Conservation (phyloP, 1,140 invertebrate genomes). For the Bombus ignitus region DNA sequence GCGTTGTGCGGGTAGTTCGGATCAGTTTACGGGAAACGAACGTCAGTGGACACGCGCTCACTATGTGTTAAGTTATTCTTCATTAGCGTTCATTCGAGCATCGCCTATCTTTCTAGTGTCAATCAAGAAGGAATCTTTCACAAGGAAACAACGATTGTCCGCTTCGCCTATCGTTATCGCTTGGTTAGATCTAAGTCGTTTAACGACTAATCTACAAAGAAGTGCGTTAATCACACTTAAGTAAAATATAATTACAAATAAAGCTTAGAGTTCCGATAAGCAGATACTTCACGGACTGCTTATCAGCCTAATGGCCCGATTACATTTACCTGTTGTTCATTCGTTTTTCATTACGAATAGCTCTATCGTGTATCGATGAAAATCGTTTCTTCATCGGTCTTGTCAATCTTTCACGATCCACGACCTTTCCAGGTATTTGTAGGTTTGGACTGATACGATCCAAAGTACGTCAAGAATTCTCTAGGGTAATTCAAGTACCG, state of each 20-base stretch:
- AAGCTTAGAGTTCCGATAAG: background rate
- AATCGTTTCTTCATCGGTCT: background rate
- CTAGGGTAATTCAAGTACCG: background rate
- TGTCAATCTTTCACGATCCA: background rate
- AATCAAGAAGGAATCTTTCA: slow-evolving; percentile 46
- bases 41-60: too few species aligned
- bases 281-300: background rate
- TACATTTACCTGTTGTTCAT: background rate
- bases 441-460: background rate
- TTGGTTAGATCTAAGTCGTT: slow-evolving; percentile 6
- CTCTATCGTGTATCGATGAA: background rate
- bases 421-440: background rate
- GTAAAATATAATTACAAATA: background rate
- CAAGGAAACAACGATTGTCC: slow-evolving; percentile 17
- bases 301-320: background rate
- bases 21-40: too few species aligned
- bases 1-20: too few species aligned
- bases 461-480: background rate
- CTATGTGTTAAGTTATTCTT: background rate
- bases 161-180: slow-evolving; percentile 38
- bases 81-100: slow-evolving; percentile 17
- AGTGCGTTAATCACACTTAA: background rate
- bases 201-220: background rate
- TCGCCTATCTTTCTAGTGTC: slow-evolving; percentile 21
- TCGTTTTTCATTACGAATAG: too few species aligned